Base-by-base conservation (phyloP, 1,140 invertebrate species). In the Pteromalus puparum region DNA sequence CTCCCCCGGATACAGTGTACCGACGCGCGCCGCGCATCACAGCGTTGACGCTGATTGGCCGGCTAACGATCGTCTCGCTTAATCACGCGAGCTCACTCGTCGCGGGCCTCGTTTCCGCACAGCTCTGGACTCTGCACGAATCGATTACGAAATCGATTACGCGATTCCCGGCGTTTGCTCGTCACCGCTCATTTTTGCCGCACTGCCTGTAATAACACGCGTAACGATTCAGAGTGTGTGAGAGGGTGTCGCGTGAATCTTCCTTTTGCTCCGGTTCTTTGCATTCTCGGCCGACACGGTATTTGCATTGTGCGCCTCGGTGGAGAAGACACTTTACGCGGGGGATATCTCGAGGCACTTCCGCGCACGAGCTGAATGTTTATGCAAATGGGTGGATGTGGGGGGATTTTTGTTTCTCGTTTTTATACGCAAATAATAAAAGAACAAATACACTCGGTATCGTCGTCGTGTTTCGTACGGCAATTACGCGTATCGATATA, bases 281-380 rank as follows among this genome's bases (percentile, higher is more conserved):
- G 91, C 91, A 92, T 92, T 89, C 88, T 88, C 67, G 21, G n/a
- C n/a, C n/a, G n/a, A n/a, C n/a, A 68, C 38, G 21, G 28, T 24
- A 61, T 61, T 68, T 65, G 9, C 70, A n/a, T 65, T 61, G 12
- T n/a, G 10, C 15, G 18, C 42, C 0, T 13, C 70, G 24, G 46
- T 3, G 34, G 53, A 68, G 67, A 24, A 28, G 28, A 68, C n/a
- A 21, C 26, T 34, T 73, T 18, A 26, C 24, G 67, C 30, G 24
- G 65, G n/a, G n/a, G n/a, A n/a, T n/a, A n/a, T n/a, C n/a, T n/a
- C n/a, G n/a, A n/a, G 1, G 7, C n/a, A 68, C 67, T 73, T 73
- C 30, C 30, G 26, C 70, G 26, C n/a, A n/a, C 70, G 15, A 38
- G 30, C 70, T 70, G 70, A 74, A 81, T 61, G 70, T 70, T 81